These are phyloP conservation scores for Sipha flava DNA, from an alignment of 1,140 invertebrate genomes.

Conservation along the genomic window DNA sequence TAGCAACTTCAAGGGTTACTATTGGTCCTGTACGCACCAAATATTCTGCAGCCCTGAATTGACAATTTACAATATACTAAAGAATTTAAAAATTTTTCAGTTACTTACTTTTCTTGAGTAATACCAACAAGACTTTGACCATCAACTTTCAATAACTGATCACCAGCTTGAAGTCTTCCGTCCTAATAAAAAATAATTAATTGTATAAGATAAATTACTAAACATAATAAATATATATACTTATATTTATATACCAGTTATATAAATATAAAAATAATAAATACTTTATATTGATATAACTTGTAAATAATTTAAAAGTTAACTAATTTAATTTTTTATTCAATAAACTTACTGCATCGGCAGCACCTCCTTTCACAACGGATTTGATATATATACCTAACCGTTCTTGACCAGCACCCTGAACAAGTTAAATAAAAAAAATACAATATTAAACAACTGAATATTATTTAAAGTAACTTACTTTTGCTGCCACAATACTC, in stretches of 20 bases:
- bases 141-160: constrained; percentile 95
- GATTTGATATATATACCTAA: constrained; percentile 97
- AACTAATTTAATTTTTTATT: background rate
- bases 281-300: too few relatives aligned
- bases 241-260: too few relatives aligned
- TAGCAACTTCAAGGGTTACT: constrained; percentile 91
- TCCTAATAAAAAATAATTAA: constrained; percentile 51
- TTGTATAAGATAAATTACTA: background rate
- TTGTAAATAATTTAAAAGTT: background rate
- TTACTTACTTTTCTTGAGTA: constrained; percentile 79
- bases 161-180: constrained; percentile 87
- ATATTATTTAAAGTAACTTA: constrained; percentile 41
- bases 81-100: background rate
- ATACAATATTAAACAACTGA: background rate
- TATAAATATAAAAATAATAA: too few relatives aligned
- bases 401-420: constrained; percentile 82
- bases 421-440: constrained; percentile 41
- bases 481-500: constrained; percentile 88
- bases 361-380: constrained; percentile 90
- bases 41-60: constrained; percentile 80
- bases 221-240: background rate
- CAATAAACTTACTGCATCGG: constrained; percentile 65
- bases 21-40: constrained; percentile 86
- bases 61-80: constrained; percentile 20
- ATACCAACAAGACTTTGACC: constrained; percentile 93